phyloP scores from a whole-genome alignment of 2,797 vertebrate species.

The Platyrinchus mystaceus region DNA sequence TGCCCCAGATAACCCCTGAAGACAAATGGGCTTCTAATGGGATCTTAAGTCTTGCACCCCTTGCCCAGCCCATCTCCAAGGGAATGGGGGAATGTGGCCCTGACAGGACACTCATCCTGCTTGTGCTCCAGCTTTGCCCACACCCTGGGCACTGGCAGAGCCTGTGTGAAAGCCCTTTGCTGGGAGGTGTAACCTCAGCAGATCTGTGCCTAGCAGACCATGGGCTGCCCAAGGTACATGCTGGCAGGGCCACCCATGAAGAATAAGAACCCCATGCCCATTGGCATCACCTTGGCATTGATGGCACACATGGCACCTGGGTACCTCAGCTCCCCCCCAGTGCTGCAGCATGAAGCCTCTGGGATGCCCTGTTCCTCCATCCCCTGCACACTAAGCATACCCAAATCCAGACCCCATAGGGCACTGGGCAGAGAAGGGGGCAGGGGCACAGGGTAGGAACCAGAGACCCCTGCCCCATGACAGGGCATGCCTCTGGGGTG shows the following conservation, averaged over 20 bases:
- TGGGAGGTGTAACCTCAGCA: background rate
- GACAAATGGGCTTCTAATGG: constrained; percentile 42
- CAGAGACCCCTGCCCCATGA: too few species aligned
- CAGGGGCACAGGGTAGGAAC: background rate
- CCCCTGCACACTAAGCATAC: background rate
- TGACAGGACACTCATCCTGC: rapidly evolving
- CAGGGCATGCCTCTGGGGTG: background rate
- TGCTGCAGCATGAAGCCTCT: background rate
- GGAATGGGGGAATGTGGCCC: constrained; percentile 5
- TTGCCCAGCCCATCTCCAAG: background rate
- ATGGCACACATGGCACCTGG: background rate
- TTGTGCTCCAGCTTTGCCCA: background rate
- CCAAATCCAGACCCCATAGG: background rate
- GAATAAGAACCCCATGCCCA: background rate
- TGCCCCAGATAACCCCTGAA: constrained; percentile 36
- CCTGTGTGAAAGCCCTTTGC: background rate
- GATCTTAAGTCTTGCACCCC: background rate
- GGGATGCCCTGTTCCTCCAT: background rate
- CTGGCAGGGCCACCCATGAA: background rate
- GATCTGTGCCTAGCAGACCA: background rate
- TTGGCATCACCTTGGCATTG: rapidly evolving
- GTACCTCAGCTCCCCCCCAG: background rate
- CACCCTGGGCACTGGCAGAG: rapidly evolving
- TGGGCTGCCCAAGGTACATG: background rate
- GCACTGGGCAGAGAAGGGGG: background rate